A percentile compares a stretch with the other conserved stretches of the same genome.
Evolutionary conservation across 1,140 invertebrate genomes (phyloP).

Genomic region (Ridgeia piscesae): DNA sequence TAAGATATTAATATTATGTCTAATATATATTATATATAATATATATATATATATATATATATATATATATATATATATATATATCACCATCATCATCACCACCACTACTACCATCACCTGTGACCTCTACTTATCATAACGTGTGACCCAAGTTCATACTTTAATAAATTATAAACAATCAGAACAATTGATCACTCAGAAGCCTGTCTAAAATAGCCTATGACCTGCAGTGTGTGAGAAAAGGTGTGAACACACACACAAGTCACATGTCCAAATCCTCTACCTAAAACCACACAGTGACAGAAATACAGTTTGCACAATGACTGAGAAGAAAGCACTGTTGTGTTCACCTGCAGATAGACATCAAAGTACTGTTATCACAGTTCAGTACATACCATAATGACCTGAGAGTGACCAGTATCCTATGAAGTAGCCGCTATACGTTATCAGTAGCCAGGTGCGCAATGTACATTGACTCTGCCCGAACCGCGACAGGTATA

Average conservation of each 20-base stretch:
- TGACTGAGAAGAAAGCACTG: not conserved
- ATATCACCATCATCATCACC: too few species aligned
- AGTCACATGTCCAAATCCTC: not conserved
- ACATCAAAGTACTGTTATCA: not conserved
- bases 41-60: too few species aligned
- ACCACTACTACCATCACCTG: too few species aligned
- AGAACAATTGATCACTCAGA: not conserved
- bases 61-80: too few species aligned
- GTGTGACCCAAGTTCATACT: too few species aligned
- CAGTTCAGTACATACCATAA: not conserved
- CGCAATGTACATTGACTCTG: not conserved
- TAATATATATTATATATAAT: too few species aligned
- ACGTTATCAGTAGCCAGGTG: not conserved
- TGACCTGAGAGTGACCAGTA: not conserved
- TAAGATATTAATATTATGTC: too few species aligned
- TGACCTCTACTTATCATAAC: too few species aligned
- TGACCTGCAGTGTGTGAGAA: not conserved
- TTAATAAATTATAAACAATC: not conserved
- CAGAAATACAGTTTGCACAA: not conserved
- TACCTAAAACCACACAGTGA: not conserved
- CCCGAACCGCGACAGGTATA: not conserved
- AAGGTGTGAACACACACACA: not conserved
- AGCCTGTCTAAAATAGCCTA: not conserved
- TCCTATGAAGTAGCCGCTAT: not conserved
- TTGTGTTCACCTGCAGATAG: not conserved